These are phyloP conservation scores for Drosophila triauraria DNA, from an alignment of 1,140 invertebrate genomes.

Conservation along the genomic window DNA sequence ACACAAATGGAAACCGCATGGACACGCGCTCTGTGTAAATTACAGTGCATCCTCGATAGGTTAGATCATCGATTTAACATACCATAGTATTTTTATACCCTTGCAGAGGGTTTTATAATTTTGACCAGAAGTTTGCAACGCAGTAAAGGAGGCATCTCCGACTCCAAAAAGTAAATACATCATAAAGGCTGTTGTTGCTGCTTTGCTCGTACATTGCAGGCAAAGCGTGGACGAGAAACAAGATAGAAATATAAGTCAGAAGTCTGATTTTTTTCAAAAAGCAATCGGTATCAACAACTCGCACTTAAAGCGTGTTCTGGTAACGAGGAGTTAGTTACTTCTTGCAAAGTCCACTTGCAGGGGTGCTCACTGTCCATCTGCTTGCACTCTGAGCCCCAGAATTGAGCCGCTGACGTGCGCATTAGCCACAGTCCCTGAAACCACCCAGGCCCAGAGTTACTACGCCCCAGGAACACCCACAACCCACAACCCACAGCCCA, in stretches of 20 bases:
- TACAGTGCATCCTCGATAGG: constrained; percentile 5
- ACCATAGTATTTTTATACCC: too few species aligned
- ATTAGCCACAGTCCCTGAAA: constrained; percentile 14
- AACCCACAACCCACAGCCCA: constrained; percentile 13
- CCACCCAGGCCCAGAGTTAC: background rate
- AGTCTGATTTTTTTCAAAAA: too few species aligned
- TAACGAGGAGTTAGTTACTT: background rate
- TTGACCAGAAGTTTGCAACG: too few species aligned
- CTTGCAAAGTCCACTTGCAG: background rate
- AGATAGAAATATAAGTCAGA: too few species aligned
- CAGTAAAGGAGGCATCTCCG: too few species aligned
- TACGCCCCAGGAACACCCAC: constrained; percentile 16
- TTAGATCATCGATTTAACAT: too few species aligned
- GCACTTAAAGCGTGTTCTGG: background rate
- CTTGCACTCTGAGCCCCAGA: constrained; percentile 16
- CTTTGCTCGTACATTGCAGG: too few species aligned
- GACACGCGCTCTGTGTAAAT: constrained; percentile 64
- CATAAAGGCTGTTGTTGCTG: too few species aligned
- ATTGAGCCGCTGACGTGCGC: constrained; percentile 18
- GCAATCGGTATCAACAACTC: too few species aligned
- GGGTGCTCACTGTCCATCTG: background rate
- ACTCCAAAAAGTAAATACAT: too few species aligned
- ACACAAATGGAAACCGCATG: constrained; percentile 60
- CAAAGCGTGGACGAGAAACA: too few species aligned
- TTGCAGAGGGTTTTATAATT: too few species aligned